Conservation (phyloP, 1,140 invertebrate genomes). For the Chironomus striatipennis region DNA sequence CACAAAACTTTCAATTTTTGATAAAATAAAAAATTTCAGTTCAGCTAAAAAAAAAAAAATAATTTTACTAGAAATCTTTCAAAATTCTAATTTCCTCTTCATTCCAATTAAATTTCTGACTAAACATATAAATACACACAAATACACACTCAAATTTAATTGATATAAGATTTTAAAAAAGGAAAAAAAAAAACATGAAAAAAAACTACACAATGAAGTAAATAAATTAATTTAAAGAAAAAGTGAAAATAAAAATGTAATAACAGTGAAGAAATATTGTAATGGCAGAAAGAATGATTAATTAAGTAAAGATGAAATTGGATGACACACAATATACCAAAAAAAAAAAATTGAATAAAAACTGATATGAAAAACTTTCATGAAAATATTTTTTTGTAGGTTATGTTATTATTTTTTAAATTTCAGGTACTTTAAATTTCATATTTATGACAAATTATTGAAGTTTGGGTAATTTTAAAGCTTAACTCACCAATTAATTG, state of each 20-base stretch:
- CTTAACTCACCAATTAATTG: not conserved
- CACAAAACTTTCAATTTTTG: no score
- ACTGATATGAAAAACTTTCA: conserved; percentile 14
- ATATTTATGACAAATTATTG: not conserved
- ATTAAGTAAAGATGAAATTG: not conserved
- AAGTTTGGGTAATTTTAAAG: not conserved
- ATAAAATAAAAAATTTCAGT: no score
- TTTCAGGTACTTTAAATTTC: not conserved
- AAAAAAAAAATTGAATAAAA: not conserved
- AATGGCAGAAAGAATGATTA: not conserved
- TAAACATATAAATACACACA: no score
- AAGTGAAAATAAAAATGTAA: not conserved
- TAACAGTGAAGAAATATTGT: not conserved
- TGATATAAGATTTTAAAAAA: not conserved
- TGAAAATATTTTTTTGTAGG: not conserved
- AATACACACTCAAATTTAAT: not conserved
- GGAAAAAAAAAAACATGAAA: not conserved
- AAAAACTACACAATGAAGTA: conserved; percentile 8
- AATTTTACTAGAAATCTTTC: no score
- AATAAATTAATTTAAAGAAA: not conserved
- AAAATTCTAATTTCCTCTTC: no score
- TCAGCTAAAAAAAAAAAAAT: no score
- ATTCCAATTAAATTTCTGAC: no score
- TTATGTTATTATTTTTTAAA: not conserved
- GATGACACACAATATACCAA: conserved; percentile 12